Percentiles rank a stretch among this genome's conserved stretches.
Evolutionary conservation across 2,888 invertebrate species (phyloP).

Genomic region (Silvanus unidentatus): DNA sequence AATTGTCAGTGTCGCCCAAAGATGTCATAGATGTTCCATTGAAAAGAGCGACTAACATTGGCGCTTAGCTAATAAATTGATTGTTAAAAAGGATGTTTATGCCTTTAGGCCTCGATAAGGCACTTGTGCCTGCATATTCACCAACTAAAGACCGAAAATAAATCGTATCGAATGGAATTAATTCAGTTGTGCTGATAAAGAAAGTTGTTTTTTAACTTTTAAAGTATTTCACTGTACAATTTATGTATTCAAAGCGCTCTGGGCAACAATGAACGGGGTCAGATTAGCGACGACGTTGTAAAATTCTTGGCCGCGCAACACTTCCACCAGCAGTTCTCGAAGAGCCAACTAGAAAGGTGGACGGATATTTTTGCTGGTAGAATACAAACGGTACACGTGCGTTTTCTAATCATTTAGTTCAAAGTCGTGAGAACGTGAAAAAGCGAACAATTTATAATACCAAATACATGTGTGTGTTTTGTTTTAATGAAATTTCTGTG

Average conservation of each 20-base stretch:
- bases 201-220: slow-evolving; percentile 22
- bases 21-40: too few species aligned
- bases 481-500: too few species aligned
- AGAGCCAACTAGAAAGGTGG: not conserved
- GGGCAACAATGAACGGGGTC: slow-evolving; percentile 28
- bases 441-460: too few species aligned
- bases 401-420: not conserved
- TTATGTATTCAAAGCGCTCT: slow-evolving; percentile 21
- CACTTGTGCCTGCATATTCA: too few species aligned
- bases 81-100: too few species aligned
- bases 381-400: slow-evolving; percentile 1
- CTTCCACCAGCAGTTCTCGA: not conserved
- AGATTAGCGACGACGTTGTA: slow-evolving; percentile 14
- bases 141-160: too few species aligned
- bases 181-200: slow-evolving; percentile 15
- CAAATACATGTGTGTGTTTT: too few species aligned
- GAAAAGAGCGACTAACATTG: too few species aligned
- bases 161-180: too few species aligned
- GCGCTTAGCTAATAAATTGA: too few species aligned
- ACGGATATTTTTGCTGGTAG: not conserved
- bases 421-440: not conserved
- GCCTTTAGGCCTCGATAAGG: too few species aligned
- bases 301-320: slow-evolving; percentile 16
- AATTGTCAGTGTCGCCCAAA: too few species aligned
- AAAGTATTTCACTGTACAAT: slow-evolving; percentile 24